phyloP scores from a whole-genome alignment of 2,113 vertebrate genomes.

The Thamnaconus septentrionalis region DNA sequence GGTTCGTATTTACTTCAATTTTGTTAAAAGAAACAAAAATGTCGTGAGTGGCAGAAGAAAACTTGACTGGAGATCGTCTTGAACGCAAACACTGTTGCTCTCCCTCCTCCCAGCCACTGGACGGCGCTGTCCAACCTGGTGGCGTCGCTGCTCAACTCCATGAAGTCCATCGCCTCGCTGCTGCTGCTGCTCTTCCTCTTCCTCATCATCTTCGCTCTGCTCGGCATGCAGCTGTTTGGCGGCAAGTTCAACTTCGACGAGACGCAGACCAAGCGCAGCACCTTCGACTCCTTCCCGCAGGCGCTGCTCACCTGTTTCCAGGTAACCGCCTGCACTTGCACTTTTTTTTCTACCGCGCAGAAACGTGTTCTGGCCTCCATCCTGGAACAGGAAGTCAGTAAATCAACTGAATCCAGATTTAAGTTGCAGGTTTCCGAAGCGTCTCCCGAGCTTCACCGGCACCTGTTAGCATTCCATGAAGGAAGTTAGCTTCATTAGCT shows the following conservation, averaged over 20 bases:
- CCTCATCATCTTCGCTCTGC: constrained; percentile 95
- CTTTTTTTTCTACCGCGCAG: too few relatives aligned
- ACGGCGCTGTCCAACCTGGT: constrained; percentile 92
- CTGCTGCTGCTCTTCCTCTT: constrained; percentile 95
- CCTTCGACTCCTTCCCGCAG: constrained; percentile 92
- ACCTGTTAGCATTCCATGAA: too few relatives aligned
- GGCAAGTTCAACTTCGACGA: constrained; percentile 97
- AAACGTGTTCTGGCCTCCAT: too few relatives aligned
- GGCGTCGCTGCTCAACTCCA: constrained; percentile 91
- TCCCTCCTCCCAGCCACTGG: constrained; percentile 83
- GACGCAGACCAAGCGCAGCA: constrained; percentile 93
- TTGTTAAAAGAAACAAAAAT: too few relatives aligned
- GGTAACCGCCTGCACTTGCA: constrained; percentile 58
- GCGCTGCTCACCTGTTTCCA: constrained; percentile 92
- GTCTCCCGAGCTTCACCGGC: too few relatives aligned
- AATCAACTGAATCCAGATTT: too few relatives aligned
- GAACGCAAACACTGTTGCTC: background rate
- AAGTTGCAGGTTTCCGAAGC: too few relatives aligned
- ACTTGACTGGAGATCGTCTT: too few relatives aligned
- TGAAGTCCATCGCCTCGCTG: constrained; percentile 95
- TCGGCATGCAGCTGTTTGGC: constrained; percentile 97
- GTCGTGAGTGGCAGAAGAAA: too few relatives aligned
- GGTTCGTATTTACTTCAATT: constrained; percentile 45
- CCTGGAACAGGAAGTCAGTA: background rate
- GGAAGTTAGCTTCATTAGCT: too few relatives aligned